Conservation (phyloP, 2,113 vertebrate species). For the Ciconia stormi region DNA sequence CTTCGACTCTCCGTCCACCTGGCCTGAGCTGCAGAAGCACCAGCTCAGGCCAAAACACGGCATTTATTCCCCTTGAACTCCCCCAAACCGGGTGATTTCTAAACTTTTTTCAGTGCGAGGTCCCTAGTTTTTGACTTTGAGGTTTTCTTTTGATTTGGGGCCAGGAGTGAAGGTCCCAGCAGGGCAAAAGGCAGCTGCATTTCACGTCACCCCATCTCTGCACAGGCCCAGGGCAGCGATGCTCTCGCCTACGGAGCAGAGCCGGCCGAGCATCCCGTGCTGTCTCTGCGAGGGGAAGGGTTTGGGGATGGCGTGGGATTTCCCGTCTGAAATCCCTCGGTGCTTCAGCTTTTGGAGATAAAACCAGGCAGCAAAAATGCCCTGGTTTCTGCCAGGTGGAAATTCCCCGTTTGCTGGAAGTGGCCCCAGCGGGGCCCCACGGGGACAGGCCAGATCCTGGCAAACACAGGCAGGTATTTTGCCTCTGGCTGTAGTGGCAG, state of each 20-base stretch:
- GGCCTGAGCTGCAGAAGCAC: not conserved
- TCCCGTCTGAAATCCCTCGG: not conserved
- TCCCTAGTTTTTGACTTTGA: not conserved
- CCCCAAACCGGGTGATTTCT: not conserved
- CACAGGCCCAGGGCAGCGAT: not conserved
- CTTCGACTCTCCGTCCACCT: not conserved
- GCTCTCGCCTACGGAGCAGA: not conserved
- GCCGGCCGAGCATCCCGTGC: not conserved
- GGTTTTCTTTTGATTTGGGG: not conserved
- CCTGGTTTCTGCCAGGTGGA: not conserved
- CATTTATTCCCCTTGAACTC: accelerated
- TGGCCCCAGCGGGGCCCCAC: not conserved
- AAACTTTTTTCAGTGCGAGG: accelerated
- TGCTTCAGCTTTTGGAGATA: not conserved
- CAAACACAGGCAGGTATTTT: not conserved
- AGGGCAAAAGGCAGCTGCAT: not conserved
- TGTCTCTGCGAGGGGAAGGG: not conserved
- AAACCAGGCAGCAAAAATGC: not conserved
- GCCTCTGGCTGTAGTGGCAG: not conserved
- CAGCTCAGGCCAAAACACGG: not conserved
- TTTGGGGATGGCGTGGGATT: not conserved
- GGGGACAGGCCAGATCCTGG: not conserved
- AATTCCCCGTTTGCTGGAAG: not conserved
- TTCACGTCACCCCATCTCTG: accelerated
- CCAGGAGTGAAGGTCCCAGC: not conserved